Conservation (phyloP, 2,888 invertebrate species). For the Eristalis arbustorum region DNA sequence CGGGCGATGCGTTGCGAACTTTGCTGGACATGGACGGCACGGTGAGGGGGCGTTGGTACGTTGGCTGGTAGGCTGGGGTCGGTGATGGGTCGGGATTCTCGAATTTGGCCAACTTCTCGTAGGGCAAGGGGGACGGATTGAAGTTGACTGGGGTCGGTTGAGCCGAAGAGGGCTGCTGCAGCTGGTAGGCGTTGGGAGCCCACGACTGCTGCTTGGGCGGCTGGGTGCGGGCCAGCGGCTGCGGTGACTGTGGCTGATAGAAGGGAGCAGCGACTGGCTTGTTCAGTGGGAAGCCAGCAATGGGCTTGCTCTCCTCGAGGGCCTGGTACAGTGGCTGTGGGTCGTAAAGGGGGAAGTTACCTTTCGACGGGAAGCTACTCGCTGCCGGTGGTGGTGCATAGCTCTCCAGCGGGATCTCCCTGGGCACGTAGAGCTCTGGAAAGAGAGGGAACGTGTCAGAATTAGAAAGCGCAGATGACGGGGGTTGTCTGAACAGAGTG, state of each 20-base stretch:
- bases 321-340: constrained; percentile 28
- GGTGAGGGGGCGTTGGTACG: constrained; percentile 43
- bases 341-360: constrained; percentile 73
- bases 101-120: constrained; percentile 78
- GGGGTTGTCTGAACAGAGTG: neutral
- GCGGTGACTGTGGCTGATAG: constrained; percentile 78
- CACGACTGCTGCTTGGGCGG: constrained; percentile 79
- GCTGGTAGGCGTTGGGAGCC: constrained; percentile 73
- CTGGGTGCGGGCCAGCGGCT: constrained; percentile 78
- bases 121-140: constrained; percentile 77
- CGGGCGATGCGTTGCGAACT: constrained; percentile 75
- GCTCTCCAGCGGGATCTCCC: constrained; percentile 78
- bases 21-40: constrained; percentile 38
- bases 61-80: constrained; percentile 38
- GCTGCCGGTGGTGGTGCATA: constrained; percentile 77
- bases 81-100: constrained; percentile 70
- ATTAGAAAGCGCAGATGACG: neutral
- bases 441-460: neutral
- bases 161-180: constrained; percentile 64
- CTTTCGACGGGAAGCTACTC: constrained; percentile 80
- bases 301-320: constrained; percentile 21
- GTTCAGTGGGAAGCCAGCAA: constrained; percentile 65
- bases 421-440: constrained; percentile 78
- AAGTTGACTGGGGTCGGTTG: constrained; percentile 73
- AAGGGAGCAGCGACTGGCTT: constrained; percentile 26